Evolutionary conservation across 2,888 invertebrate genomes (phyloP).

Genomic region (Apodemia zela): DNA sequence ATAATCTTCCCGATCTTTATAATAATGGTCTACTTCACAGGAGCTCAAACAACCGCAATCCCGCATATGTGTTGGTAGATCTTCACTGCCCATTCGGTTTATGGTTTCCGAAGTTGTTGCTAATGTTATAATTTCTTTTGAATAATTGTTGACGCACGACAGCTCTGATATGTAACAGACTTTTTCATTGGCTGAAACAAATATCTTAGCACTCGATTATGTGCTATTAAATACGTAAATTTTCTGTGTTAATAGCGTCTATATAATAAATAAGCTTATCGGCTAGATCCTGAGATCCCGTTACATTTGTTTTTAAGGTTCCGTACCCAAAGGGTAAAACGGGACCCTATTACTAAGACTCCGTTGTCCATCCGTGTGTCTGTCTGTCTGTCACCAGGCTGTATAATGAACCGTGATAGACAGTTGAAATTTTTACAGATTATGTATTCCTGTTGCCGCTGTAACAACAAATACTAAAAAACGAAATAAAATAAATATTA

Average conservation of each 20-base stretch:
- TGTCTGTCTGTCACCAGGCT: no score
- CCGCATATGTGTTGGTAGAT: constrained; percentile 47
- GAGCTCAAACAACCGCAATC: constrained; percentile 60
- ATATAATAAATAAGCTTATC: no score
- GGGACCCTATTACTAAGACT: no score
- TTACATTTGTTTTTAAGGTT: background rate
- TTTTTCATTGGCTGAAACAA: constrained; percentile 50
- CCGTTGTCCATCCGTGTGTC: no score
- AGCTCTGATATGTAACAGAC: constrained; percentile 58
- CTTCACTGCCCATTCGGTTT: constrained; percentile 23
- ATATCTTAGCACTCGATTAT: background rate
- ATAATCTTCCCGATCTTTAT: constrained; percentile 51
- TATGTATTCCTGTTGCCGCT: no score
- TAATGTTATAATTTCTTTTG: constrained; percentile 52
- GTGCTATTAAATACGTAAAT: no score
- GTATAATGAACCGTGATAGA: no score
- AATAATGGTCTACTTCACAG: constrained; percentile 60
- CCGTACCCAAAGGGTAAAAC: no score
- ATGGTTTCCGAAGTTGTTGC: constrained; percentile 29
- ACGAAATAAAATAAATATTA: no score
- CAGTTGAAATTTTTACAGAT: no score
- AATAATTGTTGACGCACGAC: constrained; percentile 52
- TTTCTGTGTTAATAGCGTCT: background rate
- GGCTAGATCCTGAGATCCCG: background rate
- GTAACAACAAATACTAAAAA: no score